phyloP scores from a whole-genome alignment of 2,888 invertebrate genomes.

The Alsophila aescularia region DNA sequence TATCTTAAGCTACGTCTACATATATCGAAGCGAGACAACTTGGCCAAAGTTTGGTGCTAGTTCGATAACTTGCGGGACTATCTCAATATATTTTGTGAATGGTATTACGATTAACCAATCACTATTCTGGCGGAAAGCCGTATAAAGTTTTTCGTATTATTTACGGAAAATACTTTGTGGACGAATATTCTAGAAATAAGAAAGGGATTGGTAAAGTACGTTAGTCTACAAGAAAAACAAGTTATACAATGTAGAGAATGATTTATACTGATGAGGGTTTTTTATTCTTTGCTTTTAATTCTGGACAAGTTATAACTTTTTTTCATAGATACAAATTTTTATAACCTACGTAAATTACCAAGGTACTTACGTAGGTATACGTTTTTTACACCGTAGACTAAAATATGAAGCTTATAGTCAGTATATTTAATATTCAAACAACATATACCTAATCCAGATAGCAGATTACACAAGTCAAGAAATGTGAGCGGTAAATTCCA shows the following conservation, averaged over 20 bases:
- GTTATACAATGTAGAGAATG: too few relatives aligned
- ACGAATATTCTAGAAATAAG: not conserved
- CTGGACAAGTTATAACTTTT: too few relatives aligned
- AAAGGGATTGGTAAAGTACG: not conserved
- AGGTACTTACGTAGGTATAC: too few relatives aligned
- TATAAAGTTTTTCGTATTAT: slow-evolving; percentile 13
- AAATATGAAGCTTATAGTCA: too few relatives aligned
- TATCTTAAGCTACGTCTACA: slow-evolving; percentile 7
- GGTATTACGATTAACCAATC: slow-evolving; percentile 46
- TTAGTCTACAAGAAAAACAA: not conserved
- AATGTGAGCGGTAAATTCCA: not conserved
- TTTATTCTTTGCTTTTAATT: too few relatives aligned
- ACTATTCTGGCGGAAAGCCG: slow-evolving; percentile 11
- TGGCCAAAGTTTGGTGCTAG: slow-evolving; percentile 45
- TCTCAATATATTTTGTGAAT: slow-evolving; percentile 46
- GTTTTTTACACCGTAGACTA: too few relatives aligned
- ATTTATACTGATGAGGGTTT: too few relatives aligned
- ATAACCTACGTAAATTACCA: too few relatives aligned
- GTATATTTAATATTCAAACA: not conserved
- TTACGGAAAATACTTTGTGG: slow-evolving; percentile 5
- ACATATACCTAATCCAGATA: not conserved
- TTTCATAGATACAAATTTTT: too few relatives aligned
- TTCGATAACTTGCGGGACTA: slow-evolving; percentile 51
- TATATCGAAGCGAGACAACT: slow-evolving; percentile 38
- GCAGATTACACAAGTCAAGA: not conserved